Evolutionary conservation across 2,797 vertebrate species (phyloP), one percentile per base, ranked within the genome.

Genomic region (Poecilia picta): DNA sequence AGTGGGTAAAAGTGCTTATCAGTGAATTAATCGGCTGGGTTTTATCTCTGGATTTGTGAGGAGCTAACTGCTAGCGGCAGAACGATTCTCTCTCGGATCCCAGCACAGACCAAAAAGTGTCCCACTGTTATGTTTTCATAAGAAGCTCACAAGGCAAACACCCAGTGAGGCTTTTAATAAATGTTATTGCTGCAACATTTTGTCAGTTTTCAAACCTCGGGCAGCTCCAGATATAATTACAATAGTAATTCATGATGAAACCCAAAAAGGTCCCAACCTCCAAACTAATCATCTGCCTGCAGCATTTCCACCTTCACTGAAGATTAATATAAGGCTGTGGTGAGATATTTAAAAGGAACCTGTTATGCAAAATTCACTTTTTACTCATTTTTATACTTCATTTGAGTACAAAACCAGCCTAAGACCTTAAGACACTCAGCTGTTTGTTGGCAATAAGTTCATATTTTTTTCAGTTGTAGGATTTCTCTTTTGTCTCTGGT

Each of bases 41-140:
- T 85, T 90, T 68, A 57, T 68, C 77, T 77, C 47, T 51, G 71
- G 82, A 81, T 79, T 78, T 78, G 76, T 81, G 78, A 79, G 83
- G 84, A 78, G 68, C 62, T 45, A 46, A 85, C 82, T 82, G 75
- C 81, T 76, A 75, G 80, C 81, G 70, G 77, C 73, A 55, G 8
- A 23, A 75, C 49, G 20, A 46, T 39, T 49, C 68, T 83, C 73
- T 77, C 41, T 59, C 64, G 84, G 57, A 90, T 84, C 81, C 85
- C 79, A 79, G 82, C 78, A 89, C 70, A 74, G 75, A 80, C 41
- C 66, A 73, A 57, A 83, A 74, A 72, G 23, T 25, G 41, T 92
- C 87, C 82, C 78, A 49, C 87, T 87, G 91, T 87, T 74, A 8
- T 49, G 13, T 62, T 28, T 51, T n/a, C 10, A 72, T 10, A 31